phyloP scores from a whole-genome alignment of 2,888 invertebrate genomes.

The Epinotia brunnichana region DNA sequence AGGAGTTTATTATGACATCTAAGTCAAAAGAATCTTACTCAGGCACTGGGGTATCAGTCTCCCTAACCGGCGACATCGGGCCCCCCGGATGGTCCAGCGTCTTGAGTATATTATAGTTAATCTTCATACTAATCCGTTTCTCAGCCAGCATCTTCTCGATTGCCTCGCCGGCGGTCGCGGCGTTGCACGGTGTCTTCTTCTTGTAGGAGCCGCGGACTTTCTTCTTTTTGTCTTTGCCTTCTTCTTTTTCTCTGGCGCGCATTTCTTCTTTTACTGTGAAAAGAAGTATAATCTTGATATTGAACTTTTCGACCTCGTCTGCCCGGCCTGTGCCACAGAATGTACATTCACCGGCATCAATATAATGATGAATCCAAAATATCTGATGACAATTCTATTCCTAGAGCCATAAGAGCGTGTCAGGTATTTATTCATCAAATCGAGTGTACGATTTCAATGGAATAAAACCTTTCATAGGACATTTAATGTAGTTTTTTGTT shows the following conservation, averaged over 20 bases:
- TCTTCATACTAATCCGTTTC: constrained; percentile 97
- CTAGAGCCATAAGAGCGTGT: no score
- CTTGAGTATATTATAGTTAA: constrained; percentile 98
- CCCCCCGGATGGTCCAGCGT: constrained; percentile 85
- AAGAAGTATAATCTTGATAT: neutral
- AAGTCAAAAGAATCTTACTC: no score
- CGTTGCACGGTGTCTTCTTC: constrained; percentile 85
- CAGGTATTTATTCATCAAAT: no score
- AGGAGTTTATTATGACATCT: no score
- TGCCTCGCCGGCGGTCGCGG: constrained; percentile 92
- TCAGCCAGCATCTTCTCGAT: constrained; percentile 98
- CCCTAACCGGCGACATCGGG: constrained; percentile 51
- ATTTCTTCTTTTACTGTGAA: constrained; percentile 90
- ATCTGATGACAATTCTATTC: no score
- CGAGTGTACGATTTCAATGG: no score
- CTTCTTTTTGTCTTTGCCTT: constrained; percentile 93
- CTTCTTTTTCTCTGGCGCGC: constrained; percentile 91
- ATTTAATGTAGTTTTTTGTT: no score
- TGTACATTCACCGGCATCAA: no score
- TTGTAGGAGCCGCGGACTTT: constrained; percentile 87
- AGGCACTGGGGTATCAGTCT: constrained; percentile 43
- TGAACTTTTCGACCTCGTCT: neutral
- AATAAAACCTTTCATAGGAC: no score
- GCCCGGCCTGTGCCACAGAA: no score
- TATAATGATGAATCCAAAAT: no score